A percentile compares a stretch with the other conserved stretches of the same genome.
These are phyloP conservation scores for Diploscapter pachys DNA, from an alignment of 1,140 invertebrate species.

Conservation along the genomic window DNA sequence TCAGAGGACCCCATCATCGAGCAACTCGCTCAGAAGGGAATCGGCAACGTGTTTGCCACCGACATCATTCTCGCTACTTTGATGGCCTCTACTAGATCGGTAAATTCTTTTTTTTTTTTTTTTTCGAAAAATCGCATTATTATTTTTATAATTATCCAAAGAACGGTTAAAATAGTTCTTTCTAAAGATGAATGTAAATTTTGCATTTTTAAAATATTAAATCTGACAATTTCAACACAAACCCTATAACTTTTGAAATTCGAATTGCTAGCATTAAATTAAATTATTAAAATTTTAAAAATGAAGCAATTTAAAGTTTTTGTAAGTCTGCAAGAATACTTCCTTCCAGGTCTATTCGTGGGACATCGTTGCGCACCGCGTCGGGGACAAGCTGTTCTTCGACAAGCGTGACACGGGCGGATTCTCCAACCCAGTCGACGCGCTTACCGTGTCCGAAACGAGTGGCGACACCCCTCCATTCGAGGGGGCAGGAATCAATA, in stretches of 20 bases:
- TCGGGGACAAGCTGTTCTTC: conserved; percentile 95
- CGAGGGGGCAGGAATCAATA: conserved; percentile 85
- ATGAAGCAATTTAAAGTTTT: too few relatives aligned
- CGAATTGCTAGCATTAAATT: neutral
- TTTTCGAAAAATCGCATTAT: neutral
- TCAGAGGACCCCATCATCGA: conserved; percentile 91
- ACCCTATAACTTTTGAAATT: neutral
- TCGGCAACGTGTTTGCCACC: conserved; percentile 95
- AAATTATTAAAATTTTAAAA: too few relatives aligned
- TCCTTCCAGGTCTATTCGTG: conserved; percentile 76
- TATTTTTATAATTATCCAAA: too few relatives aligned
- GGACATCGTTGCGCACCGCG: conserved; percentile 94
- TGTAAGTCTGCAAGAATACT: too few relatives aligned
- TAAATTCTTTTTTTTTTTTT: conserved; percentile 1
- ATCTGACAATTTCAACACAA: neutral
- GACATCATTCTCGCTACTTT: conserved; percentile 95
- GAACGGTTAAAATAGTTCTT: too few relatives aligned
- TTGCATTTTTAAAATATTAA: conserved; percentile 7
- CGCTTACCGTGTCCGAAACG: conserved; percentile 96
- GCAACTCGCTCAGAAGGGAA: conserved; percentile 77
- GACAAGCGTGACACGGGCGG: conserved; percentile 86
- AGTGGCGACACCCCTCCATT: conserved; percentile 93
- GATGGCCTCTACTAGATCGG: conserved; percentile 96
- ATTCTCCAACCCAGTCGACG: conserved; percentile 65
- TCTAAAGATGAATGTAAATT: neutral